A percentile compares a stretch with the other conserved stretches of the same genome.
Conservation (phyloP, 2,888 invertebrate genomes). For the Xanthorhoe designata region DNA sequence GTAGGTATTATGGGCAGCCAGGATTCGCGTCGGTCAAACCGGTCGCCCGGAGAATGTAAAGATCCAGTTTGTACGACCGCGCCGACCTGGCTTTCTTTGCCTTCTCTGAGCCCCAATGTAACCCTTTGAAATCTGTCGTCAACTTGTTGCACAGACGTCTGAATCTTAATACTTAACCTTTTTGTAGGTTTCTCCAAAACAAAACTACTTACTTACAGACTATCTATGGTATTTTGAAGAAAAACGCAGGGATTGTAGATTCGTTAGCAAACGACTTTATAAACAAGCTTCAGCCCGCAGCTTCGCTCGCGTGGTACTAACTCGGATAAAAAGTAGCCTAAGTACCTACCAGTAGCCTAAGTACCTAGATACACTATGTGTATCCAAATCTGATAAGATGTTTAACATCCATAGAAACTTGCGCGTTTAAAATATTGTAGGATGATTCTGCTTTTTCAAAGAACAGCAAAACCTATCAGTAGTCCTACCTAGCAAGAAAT, state of each 20-base stretch:
- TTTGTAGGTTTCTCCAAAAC: not conserved
- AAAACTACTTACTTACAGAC: too few relatives aligned
- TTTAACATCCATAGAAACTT: too few relatives aligned
- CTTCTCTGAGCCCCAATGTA: slow-evolving; percentile 50
- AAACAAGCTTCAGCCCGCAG: too few relatives aligned
- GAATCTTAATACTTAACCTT: not conserved
- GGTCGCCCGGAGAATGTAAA: slow-evolving; percentile 71
- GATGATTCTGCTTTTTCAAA: not conserved
- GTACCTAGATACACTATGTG: too few relatives aligned
- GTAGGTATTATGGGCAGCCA: slow-evolving; percentile 65
- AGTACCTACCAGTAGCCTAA: too few relatives aligned
- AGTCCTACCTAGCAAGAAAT: not conserved
- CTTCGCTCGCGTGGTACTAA: too few relatives aligned
- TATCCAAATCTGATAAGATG: too few relatives aligned
- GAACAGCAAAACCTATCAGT: not conserved
- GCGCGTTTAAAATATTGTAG: not conserved
- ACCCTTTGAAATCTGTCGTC: slow-evolving; percentile 23
- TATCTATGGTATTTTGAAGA: too few relatives aligned
- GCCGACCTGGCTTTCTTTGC: slow-evolving; percentile 74
- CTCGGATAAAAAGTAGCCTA: too few relatives aligned
- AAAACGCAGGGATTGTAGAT: too few relatives aligned
- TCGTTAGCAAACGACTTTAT: not conserved
- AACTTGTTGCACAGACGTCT: slow-evolving; percentile 6
- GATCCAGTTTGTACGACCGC: slow-evolving; percentile 73
- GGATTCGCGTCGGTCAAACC: slow-evolving; percentile 82